A percentile compares a stretch with the other conserved stretches of the same genome.
Conservation (phyloP, 2,888 invertebrate species). For the Tuta absoluta region DNA sequence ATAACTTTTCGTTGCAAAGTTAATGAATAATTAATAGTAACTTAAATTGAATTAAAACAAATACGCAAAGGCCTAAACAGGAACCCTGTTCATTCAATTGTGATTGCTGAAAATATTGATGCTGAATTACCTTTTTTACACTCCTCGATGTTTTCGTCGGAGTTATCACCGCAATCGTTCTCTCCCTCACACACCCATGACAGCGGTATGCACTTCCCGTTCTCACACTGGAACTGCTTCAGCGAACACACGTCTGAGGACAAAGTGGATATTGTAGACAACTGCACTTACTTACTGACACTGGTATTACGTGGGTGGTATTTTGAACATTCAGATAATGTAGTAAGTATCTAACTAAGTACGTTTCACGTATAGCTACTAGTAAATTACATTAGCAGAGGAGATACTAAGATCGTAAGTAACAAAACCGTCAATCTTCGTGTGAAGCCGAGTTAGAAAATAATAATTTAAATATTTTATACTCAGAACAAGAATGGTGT, state of each 20-base stretch:
- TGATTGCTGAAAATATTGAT: neutral
- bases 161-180: slow-evolving; percentile 89
- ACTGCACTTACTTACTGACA: slow-evolving; percentile 10
- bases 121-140: slow-evolving; percentile 84
- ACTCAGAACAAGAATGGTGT: too few species aligned
- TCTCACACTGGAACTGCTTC: slow-evolving; percentile 88
- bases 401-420: too few species aligned
- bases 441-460: too few species aligned
- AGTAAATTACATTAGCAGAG: too few species aligned
- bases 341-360: slow-evolving; percentile 15
- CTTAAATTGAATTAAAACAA: too few species aligned
- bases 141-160: slow-evolving; percentile 88
- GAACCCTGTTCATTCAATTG: too few species aligned
- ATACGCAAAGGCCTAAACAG: too few species aligned
- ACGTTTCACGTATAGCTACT: neutral
- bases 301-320: slow-evolving; percentile 28
- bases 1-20: too few species aligned
- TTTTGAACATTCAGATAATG: slow-evolving; percentile 35
- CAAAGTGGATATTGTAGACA: slow-evolving; percentile 3
- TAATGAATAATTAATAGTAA: too few species aligned
- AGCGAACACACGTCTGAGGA: slow-evolving; percentile 79
- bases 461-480: too few species aligned
- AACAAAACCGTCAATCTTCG: too few species aligned
- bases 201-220: slow-evolving; percentile 88
- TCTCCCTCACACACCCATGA: slow-evolving; percentile 90